Evolutionary conservation across 2,113 vertebrate species (phyloP).

Genomic region (Pterocles gutturalis): DNA sequence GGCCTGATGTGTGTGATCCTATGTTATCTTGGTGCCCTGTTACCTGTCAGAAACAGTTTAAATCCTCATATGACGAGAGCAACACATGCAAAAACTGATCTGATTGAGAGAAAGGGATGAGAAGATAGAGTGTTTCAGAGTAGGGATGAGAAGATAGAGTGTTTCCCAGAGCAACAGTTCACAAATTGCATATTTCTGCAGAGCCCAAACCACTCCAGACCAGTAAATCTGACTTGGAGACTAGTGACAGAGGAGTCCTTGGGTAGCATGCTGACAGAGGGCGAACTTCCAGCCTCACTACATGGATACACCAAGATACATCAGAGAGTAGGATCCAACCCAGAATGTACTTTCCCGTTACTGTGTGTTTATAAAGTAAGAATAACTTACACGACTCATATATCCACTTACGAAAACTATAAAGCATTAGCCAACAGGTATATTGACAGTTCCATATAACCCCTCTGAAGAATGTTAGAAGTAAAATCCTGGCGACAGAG

Average conservation of each 20-base stretch:
- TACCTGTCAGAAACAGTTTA: constrained; percentile 4
- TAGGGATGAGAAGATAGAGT: not conserved
- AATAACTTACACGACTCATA: not conserved
- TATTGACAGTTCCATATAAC: not conserved
- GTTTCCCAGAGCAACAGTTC: not conserved
- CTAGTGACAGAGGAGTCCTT: not conserved
- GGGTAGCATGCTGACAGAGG: not conserved
- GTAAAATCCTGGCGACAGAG: not conserved
- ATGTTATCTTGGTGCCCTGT: not conserved
- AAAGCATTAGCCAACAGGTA: not conserved
- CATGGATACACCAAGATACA: not conserved
- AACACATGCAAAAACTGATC: not conserved
- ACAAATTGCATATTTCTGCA: not conserved
- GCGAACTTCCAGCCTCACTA: not conserved
- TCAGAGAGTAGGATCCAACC: not conserved
- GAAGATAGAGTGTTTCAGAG: not conserved
- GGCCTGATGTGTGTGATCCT: not conserved
- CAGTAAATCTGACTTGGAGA: not conserved
- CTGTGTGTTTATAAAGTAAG: not conserved
- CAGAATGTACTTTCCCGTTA: not conserved
- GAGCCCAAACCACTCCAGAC: not conserved
- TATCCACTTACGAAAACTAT: not conserved
- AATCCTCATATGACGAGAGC: not conserved
- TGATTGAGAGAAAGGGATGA: not conserved
- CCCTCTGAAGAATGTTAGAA: not conserved